A percentile compares a stretch with the other conserved stretches of the same genome.
Evolutionary conservation across 2,113 vertebrate genomes (phyloP).

Genomic region (Cephalopholis sonnerati): DNA sequence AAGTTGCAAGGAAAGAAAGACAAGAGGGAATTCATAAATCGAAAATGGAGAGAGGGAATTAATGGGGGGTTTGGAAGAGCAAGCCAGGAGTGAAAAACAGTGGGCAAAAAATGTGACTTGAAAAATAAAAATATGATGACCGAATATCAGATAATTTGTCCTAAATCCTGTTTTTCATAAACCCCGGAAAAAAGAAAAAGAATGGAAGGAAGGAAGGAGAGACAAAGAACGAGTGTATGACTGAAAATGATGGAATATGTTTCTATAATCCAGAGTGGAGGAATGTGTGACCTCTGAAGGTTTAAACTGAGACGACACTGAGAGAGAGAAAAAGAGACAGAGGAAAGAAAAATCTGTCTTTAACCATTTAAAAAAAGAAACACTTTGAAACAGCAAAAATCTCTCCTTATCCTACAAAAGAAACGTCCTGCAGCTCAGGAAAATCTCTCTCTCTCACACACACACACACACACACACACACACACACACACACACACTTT

Average conservation of each 20-base stretch:
- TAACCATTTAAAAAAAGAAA: conserved; percentile 36
- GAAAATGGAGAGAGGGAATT: too few species aligned
- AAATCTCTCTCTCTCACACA: conserved; percentile 42
- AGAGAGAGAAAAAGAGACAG: background rate
- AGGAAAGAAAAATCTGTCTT: background rate
- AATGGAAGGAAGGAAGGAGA: background rate
- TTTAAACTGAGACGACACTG: background rate
- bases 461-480: conserved; percentile 22
- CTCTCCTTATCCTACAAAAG: conserved; percentile 59
- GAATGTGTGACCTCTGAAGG: background rate
- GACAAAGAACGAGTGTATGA: background rate
- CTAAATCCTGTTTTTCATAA: too few species aligned
- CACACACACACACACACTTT: background rate
- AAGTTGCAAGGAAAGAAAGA: too few species aligned
- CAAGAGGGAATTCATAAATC: too few species aligned
- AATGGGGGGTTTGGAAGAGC: too few species aligned
- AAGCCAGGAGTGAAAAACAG: too few species aligned
- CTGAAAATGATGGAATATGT: background rate
- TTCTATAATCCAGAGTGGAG: background rate
- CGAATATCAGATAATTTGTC: too few species aligned
- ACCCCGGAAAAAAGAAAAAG: too few species aligned
- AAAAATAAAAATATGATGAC: too few species aligned
- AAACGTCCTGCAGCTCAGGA: conserved; percentile 59
- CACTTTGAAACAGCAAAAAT: conserved; percentile 63
- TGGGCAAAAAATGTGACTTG: too few species aligned